Evolutionary conservation across 2,113 vertebrate genomes (phyloP).

Genomic region (Aplodontia rufa): DNA sequence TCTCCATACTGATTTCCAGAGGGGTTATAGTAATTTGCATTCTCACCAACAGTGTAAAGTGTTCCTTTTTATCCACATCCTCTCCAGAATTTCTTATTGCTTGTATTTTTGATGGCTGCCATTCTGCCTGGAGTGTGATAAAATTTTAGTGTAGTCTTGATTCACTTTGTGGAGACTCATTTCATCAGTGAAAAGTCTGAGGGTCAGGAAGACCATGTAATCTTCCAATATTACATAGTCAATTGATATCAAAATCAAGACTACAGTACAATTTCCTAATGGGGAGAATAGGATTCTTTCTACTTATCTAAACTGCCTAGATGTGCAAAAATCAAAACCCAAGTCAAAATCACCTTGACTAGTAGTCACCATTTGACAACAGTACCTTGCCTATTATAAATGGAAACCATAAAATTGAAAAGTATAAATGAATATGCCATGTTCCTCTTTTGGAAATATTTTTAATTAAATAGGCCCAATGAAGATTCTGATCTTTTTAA

Average conservation of each 20-base stretch:
- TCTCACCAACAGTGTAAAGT: no score
- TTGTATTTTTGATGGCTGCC: no score
- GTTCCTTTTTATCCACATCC: no score
- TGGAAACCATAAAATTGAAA: neutral
- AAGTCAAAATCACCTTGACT: neutral
- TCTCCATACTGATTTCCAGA: no score
- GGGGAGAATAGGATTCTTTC: neutral
- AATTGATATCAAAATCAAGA: neutral
- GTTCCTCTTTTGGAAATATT: neutral
- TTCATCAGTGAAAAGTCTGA: constrained; percentile 5
- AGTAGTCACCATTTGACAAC: neutral
- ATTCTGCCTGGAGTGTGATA: no score
- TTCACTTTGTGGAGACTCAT: neutral
- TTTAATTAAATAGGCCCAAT: constrained; percentile 24
- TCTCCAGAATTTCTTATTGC: no score
- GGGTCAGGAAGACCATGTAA: neutral
- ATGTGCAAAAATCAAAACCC: neutral
- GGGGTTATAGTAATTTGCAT: no score
- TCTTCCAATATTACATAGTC: neutral
- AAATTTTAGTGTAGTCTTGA: no score
- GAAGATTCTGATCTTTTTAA: neutral
- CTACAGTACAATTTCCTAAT: neutral
- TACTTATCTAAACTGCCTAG: neutral
- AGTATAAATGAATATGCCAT: neutral
- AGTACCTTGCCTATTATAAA: neutral